Evolutionary conservation across 2,113 vertebrate genomes (phyloP).

Genomic region (Prolemur simus): DNA sequence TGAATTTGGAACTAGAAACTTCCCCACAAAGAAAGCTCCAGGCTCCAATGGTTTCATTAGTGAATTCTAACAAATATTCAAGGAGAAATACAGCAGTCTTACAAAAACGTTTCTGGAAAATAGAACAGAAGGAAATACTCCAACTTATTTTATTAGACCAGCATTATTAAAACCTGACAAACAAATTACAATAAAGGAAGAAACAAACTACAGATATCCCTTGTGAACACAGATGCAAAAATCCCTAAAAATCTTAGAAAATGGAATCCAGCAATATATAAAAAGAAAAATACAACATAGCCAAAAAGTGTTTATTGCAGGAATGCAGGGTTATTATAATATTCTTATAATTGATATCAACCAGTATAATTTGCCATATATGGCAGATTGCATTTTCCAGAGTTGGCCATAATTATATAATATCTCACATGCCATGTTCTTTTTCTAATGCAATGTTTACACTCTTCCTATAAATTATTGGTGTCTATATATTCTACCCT

Average conservation of each 20-base stretch:
- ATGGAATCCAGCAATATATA: background rate
- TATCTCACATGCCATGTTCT: background rate
- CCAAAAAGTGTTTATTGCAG: background rate
- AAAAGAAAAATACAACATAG: background rate
- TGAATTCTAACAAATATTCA: constrained; percentile 42
- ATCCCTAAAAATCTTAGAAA: background rate
- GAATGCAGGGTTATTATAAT: background rate
- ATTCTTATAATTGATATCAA: background rate
- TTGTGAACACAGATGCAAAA: background rate
- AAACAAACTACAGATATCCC: background rate
- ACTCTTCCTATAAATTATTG: background rate
- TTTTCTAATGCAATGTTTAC: background rate
- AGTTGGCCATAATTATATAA: background rate
- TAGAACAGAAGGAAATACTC: background rate
- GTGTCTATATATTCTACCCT: background rate
- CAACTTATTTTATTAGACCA: background rate
- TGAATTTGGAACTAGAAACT: background rate
- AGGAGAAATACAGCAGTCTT: background rate
- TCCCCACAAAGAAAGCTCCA: background rate
- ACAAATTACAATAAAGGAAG: background rate
- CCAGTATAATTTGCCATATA: background rate
- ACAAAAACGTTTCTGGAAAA: background rate
- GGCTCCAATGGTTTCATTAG: constrained; percentile 22
- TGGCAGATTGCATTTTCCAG: background rate
- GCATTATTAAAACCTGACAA: background rate